Evolutionary conservation across 2,797 vertebrate species (phyloP).

Genomic region (Tokudaia tokunoshimensis): DNA sequence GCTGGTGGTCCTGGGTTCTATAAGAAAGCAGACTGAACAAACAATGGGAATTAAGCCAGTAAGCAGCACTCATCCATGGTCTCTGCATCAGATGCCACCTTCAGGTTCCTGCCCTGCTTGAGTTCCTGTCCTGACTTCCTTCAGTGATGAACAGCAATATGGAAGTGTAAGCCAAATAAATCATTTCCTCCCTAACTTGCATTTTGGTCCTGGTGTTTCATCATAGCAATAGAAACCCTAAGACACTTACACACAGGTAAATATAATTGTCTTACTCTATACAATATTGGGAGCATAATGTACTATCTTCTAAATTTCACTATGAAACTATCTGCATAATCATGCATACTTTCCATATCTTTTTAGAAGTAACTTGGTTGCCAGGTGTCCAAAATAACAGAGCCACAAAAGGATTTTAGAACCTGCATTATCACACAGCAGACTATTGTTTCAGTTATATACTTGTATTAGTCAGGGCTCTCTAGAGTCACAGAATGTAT

Average conservation of each 20-base stretch:
- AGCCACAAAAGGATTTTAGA: not conserved
- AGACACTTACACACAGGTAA: not conserved
- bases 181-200: not conserved
- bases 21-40: not conserved
- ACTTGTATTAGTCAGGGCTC: not conserved
- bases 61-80: not conserved
- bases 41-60: not conserved
- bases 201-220: not conserved
- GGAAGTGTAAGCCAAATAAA: not conserved
- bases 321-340: not conserved
- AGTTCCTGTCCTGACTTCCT: not conserved
- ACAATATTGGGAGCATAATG: not conserved
- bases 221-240: not conserved
- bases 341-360: not conserved
- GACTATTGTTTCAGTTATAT: not conserved
- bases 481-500: not conserved
- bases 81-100: not conserved
- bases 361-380: not conserved
- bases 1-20: not conserved
- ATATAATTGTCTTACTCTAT: not conserved
- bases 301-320: not conserved
- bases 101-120: not conserved
- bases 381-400: not conserved
- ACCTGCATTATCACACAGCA: not conserved
- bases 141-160: not conserved